Evolutionary conservation across 2,888 invertebrate species (phyloP).

Genomic region (Phaedon cochleariae): DNA sequence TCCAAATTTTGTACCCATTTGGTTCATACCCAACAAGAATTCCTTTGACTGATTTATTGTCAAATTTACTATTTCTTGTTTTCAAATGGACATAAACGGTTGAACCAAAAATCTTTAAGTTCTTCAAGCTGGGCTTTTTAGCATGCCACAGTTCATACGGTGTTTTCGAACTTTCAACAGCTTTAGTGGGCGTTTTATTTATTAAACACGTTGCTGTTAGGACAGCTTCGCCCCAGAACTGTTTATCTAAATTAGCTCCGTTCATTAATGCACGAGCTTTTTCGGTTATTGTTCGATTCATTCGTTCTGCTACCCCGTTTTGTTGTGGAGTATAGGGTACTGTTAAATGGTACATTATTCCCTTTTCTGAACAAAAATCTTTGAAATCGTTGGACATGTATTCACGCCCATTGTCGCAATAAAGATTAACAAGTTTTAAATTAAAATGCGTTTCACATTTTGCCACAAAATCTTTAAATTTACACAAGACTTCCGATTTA

Average conservation of each 20-base stretch:
- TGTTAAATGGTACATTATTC: constrained; percentile 56
- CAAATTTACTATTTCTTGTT: constrained; percentile 30
- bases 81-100: constrained; percentile 35
- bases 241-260: constrained; percentile 49
- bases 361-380: no score
- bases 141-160: no score
- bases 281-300: constrained; percentile 56
- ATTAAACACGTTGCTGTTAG: constrained; percentile 55
- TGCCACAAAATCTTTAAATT: no score
- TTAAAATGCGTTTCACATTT: no score
- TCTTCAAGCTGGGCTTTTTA: no score
- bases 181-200: constrained; percentile 54
- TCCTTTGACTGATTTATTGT: constrained; percentile 27
- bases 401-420: constrained; percentile 38
- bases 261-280: constrained; percentile 54
- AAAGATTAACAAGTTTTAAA: no score
- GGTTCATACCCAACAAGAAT: constrained; percentile 31
- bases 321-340: constrained; percentile 57
- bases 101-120: no score
- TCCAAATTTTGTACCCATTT: constrained; percentile 54
- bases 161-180: no score
- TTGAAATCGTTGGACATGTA: constrained; percentile 46
- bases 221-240: constrained; percentile 57
- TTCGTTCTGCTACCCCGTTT: no score
- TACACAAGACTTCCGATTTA: no score